Base-by-base conservation (phyloP, 2,888 invertebrate species). In the Vesta saturnalis region DNA sequence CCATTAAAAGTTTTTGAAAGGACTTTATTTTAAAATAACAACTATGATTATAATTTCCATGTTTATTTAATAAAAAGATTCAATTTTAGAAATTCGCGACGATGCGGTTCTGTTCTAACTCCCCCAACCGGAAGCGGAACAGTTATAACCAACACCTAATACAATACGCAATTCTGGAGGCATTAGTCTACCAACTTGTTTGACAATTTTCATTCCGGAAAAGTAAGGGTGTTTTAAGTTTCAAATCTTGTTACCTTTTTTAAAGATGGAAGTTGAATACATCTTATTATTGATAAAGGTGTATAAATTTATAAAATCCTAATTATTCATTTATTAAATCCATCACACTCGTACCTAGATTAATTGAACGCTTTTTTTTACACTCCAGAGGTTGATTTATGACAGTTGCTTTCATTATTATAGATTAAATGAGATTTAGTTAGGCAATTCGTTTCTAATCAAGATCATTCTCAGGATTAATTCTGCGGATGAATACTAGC, bases 121-220 rank as follows among this genome's bases (percentile, higher is more conserved):
- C 67, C 72, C 65, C 64, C 64, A 67, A 43, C 69, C 75, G 74
- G 75, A 75, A 74, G 71, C 74, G 75, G 74, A 75, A 75, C 71
- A 66, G 63, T 70, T 69, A 71, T 72, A 72, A 71, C 69, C 73
- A 72, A 67, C 73, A 73, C 74, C 72, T 75, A 75, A 75, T 72
- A 74, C 72, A 74, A 73, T 73, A 74, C 73, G 74, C 72, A 73
- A 72, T 73, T 75, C 67, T 67, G 57, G 67, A 64, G 62, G 70
- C 72, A 68, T 72, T 72, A 70, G 70, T 69, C 72, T 67, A 67
- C 72, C 74, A 74, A 74, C 74, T 73, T 74, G 74, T 74, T 74
- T 72, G 73, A 65, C 68, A 66, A 69, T 70, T 65, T 70, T 70
- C 73, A 60, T 70, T 58, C 60, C 43, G 55, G 63, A 49, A 69